phyloP scores from a whole-genome alignment of 1,140 invertebrate species.

The Diachasma alloeum region DNA sequence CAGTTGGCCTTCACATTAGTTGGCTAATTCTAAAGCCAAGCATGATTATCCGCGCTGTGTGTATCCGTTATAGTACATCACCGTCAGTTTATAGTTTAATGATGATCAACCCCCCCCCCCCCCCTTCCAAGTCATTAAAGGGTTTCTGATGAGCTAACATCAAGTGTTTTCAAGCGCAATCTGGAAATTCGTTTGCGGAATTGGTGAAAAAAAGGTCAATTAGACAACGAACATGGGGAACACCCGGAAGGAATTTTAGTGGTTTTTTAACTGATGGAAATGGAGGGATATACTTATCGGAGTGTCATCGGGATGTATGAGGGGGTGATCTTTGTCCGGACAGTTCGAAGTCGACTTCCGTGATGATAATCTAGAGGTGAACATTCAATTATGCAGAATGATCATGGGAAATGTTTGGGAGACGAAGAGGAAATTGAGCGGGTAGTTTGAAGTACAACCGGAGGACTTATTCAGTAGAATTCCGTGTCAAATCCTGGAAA shows the following conservation, averaged over 20 bases:
- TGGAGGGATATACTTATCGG: neutral
- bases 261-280: neutral
- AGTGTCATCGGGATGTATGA: neutral
- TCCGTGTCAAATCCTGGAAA: too few relatives aligned
- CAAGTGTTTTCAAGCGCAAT: neutral
- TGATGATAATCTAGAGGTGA: too few relatives aligned
- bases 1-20: conserved; percentile 40
- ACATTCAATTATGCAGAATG: too few relatives aligned
- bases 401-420: too few relatives aligned
- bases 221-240: neutral
- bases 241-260: neutral
- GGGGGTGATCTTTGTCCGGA: neutral
- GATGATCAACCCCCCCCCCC: neutral
- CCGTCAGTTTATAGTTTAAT: conserved; percentile 29
- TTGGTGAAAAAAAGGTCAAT: neutral
- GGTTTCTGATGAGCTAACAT: neutral
- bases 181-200: neutral
- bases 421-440: too few relatives aligned
- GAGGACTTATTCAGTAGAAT: too few relatives aligned
- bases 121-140: neutral
- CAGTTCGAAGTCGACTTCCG: neutral
- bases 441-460: too few relatives aligned
- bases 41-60: conserved; percentile 38
- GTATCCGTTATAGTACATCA: conserved; percentile 13
- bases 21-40: conserved; percentile 44